Evolutionary conservation across 1,140 invertebrate genomes (phyloP).

Genomic region (Diorhabda carinulata): DNA sequence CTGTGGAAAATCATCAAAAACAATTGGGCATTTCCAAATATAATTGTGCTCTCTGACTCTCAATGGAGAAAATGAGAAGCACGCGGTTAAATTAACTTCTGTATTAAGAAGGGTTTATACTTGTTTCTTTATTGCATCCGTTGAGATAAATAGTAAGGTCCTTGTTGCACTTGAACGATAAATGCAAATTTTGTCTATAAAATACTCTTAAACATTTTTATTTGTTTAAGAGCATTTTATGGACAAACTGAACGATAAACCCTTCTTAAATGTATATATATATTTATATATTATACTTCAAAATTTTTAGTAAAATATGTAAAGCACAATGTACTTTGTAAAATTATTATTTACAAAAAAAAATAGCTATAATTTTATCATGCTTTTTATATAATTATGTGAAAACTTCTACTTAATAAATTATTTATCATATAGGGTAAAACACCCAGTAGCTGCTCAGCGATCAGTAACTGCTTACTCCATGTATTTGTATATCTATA

Average conservation of each 20-base stretch:
- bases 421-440: conserved; percentile 5
- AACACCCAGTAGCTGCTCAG: conserved; percentile 6
- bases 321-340: conserved; percentile 7
- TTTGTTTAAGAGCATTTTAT: neutral
- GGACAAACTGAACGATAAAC: conserved; percentile 5
- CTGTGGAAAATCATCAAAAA: no score
- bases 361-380: conserved; percentile 6
- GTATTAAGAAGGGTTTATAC: no score
- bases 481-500: neutral
- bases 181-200: no score
- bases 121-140: no score
- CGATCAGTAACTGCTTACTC: conserved; percentile 6
- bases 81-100: no score
- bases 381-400: conserved; percentile 6
- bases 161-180: no score
- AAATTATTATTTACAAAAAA: neutral
- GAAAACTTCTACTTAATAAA: conserved; percentile 7
- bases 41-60: no score
- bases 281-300: conserved; percentile 2
- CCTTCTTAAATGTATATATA: neutral
- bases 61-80: no score
- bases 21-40: no score
- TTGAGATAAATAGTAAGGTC: no score
- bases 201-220: no score
- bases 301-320: conserved; percentile 2